Percentiles rank a stretch among this genome's conserved stretches.
phyloP scores from a whole-genome alignment of 2,113 vertebrate species.

The Nettapus auritus region DNA sequence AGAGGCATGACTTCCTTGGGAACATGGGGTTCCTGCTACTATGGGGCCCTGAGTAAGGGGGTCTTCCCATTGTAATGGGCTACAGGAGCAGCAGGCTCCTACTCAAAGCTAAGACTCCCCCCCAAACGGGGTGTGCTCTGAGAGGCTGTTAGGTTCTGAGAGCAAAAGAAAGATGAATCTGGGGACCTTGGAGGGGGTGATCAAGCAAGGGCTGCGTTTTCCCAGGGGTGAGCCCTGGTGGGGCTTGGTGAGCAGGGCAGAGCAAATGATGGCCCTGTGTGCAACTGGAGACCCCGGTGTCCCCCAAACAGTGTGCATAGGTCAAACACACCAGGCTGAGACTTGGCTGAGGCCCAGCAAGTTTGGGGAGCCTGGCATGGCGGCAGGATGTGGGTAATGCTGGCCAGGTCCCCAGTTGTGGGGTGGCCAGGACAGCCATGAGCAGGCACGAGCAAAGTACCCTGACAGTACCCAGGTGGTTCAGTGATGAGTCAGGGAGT shows the following conservation, averaged over 20 bases:
- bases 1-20: not conserved
- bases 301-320: not conserved
- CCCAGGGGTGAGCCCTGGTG: not conserved
- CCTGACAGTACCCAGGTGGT: not conserved
- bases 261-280: not conserved
- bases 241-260: not conserved
- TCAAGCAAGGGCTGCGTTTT: not conserved
- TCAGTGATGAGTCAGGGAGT: slow-evolving; percentile 24
- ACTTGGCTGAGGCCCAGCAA: too few relatives aligned
- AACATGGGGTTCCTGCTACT: not conserved
- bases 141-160: not conserved
- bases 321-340: not conserved
- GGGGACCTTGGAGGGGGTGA: accelerated
- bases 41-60: accelerated
- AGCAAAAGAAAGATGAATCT: not conserved
- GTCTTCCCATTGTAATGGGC: not conserved
- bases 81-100: not conserved
- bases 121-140: accelerated
- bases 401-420: not conserved
- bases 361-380: not conserved
- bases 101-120: not conserved
- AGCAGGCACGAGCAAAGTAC: not conserved
- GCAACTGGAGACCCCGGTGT: not conserved
- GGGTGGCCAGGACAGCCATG: not conserved
- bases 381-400: not conserved